Conservation (phyloP, 2,797 vertebrate species). For the Enteromius radiatus region DNA sequence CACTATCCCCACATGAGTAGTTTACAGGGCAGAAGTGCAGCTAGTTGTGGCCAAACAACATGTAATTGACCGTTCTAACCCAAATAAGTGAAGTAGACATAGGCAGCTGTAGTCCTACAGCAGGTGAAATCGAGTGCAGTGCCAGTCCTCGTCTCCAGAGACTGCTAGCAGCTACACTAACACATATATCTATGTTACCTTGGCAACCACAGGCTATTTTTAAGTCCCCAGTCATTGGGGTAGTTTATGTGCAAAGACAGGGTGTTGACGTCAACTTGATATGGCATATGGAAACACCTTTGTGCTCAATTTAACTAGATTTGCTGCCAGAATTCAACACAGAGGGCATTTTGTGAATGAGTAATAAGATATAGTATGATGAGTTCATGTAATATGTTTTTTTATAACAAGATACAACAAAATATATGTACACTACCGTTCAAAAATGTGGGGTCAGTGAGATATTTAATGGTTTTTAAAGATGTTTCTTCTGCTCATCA, state of each 20-base stretch:
- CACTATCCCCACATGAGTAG: not conserved
- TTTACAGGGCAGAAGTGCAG: not conserved
- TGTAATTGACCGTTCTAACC: not conserved
- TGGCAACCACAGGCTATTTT: conserved; percentile 63
- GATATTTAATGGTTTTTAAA: too few relatives aligned
- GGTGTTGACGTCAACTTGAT: conserved; percentile 2
- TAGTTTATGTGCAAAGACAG: conserved; percentile 12
- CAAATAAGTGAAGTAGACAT: not conserved
- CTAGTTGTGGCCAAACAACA: not conserved
- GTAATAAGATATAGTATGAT: not conserved
- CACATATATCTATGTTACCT: conserved; percentile 61
- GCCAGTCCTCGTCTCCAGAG: conserved; percentile 16
- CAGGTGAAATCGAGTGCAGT: conserved; percentile 31
- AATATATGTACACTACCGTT: too few relatives aligned
- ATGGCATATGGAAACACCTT: not conserved
- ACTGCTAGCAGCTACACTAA: conserved; percentile 23
- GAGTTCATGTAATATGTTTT: not conserved
- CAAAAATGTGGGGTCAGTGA: too few relatives aligned
- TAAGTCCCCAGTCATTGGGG: conserved; percentile 43
- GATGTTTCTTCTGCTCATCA: too few relatives aligned
- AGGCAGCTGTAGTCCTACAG: conserved; percentile 1
- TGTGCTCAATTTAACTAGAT: not conserved
- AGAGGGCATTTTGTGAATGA: not conserved
- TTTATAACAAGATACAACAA: not conserved
- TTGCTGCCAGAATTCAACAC: not conserved